These are phyloP conservation scores for Brachionichthys hirsutus DNA, from an alignment of 2,113 vertebrate genomes.

Conservation along the genomic window DNA sequence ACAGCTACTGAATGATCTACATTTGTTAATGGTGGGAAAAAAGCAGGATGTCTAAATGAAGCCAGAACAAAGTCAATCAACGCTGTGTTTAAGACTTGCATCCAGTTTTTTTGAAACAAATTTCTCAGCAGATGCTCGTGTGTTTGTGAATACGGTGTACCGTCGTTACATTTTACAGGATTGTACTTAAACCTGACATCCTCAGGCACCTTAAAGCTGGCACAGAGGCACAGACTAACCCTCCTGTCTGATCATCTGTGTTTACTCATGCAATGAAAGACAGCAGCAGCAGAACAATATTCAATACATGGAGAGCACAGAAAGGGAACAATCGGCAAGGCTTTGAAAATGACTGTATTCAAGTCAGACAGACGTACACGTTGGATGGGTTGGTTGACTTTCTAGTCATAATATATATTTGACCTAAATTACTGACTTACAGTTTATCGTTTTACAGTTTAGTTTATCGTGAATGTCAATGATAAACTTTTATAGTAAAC, in stretches of 20 bases:
- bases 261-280: not conserved
- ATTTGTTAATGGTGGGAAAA: slow-evolving; percentile 59
- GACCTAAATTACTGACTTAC: no score
- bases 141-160: slow-evolving; percentile 16
- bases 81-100: slow-evolving; percentile 54
- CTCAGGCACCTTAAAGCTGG: not conserved
- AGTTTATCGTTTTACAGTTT: no score
- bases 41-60: slow-evolving; percentile 71
- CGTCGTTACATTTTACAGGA: slow-evolving; percentile 14
- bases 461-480: slow-evolving; percentile 5
- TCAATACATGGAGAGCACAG: not conserved
- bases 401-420: no score
- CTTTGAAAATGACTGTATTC: no score
- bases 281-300: not conserved
- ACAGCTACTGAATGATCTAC: slow-evolving; percentile 71
- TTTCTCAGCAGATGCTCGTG: slow-evolving; percentile 20
- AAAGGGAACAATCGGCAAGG: no score
- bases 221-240: slow-evolving; percentile 5
- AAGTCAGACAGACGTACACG: no score
- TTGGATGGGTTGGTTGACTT: no score
- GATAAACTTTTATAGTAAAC: not conserved
- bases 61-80: slow-evolving; percentile 63
- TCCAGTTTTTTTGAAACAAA: slow-evolving; percentile 43
- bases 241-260: slow-evolving; percentile 5
- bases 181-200: slow-evolving; percentile 7